A percentile compares a stretch with the other conserved stretches of the same genome.
Conservation (phyloP, 2,888 invertebrate genomes). For the Caenorhabditis sp. region DNA sequence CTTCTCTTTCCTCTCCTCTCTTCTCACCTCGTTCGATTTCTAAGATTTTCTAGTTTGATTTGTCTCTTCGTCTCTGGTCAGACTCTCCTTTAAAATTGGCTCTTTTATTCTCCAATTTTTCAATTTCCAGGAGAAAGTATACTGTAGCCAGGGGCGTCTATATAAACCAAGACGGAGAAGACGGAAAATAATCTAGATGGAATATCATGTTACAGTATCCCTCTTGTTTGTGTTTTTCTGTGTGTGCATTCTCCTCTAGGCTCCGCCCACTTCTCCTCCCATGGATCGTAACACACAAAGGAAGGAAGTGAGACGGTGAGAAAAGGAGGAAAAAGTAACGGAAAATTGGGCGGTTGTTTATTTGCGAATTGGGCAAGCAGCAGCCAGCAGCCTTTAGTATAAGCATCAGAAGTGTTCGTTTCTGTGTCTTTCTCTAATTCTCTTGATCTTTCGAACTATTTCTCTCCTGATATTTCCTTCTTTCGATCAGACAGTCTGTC, state of each 20-base stretch:
- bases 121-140: constrained; percentile 4
- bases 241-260: constrained; percentile 17
- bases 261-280: constrained; percentile 35
- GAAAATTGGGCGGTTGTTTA: constrained; percentile 47
- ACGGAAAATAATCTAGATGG: constrained; percentile 29
- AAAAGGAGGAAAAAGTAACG: constrained; percentile 21
- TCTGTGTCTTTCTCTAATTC: constrained; percentile 1
- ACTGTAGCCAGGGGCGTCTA: constrained; percentile 6
- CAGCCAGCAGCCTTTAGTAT: constrained; percentile 21
- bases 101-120: constrained; percentile 27
- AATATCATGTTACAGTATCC: constrained; percentile 34
- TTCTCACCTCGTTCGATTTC: neutral
- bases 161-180: constrained; percentile 8
- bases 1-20: neutral
- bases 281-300: constrained; percentile 37
- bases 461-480: constrained; percentile 3
- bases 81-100: constrained; percentile 2
- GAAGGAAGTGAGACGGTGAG: constrained; percentile 14
- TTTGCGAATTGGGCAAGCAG: constrained; percentile 52
- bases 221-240: constrained; percentile 21
- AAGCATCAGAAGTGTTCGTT: constrained; percentile 39
- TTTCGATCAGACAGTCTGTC: constrained; percentile 26
- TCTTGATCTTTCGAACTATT: constrained; percentile 1
- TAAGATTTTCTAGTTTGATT: constrained; percentile 27
- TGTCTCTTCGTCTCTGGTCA: neutral